phyloP scores from a whole-genome alignment of 2,113 vertebrate genomes.

The Fulmarus glacialis region DNA sequence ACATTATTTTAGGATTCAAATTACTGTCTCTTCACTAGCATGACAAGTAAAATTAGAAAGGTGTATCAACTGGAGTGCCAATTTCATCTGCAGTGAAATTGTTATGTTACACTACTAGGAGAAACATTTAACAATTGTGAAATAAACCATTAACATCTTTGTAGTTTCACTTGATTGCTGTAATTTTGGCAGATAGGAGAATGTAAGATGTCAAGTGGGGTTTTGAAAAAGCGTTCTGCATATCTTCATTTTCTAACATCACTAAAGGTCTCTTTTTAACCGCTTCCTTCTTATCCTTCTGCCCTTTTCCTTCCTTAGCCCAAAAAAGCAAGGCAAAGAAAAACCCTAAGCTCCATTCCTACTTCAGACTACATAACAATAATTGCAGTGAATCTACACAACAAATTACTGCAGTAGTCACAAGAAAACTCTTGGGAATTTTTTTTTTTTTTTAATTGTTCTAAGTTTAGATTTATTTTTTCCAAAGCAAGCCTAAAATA shows the following conservation, averaged over 20 bases:
- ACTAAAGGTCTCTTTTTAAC: neutral
- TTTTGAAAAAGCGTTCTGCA: neutral
- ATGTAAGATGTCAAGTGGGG: neutral
- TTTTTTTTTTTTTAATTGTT: neutral
- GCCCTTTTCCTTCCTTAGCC: neutral
- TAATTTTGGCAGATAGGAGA: too few species aligned
- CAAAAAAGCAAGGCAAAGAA: neutral
- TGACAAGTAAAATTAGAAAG: slow-evolving; percentile 49
- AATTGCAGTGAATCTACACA: neutral
- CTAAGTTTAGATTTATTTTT: neutral
- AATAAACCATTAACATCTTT: neutral
- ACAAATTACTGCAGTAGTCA: neutral
- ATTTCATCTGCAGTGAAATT: neutral
- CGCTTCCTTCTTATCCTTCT: neutral
- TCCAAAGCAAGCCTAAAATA: neutral
- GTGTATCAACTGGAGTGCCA: neutral
- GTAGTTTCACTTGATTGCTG: neutral
- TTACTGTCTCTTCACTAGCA: slow-evolving; percentile 13
- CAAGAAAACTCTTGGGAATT: neutral
- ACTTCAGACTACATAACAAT: neutral
- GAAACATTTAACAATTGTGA: slow-evolving; percentile 4
- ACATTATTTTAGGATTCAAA: slow-evolving; percentile 50
- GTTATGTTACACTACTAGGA: neutral
- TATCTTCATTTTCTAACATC: neutral
- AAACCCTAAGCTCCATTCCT: neutral